Evolutionary conservation across 2,113 vertebrate species (phyloP).

Genomic region (Nesogale talazaci): DNA sequence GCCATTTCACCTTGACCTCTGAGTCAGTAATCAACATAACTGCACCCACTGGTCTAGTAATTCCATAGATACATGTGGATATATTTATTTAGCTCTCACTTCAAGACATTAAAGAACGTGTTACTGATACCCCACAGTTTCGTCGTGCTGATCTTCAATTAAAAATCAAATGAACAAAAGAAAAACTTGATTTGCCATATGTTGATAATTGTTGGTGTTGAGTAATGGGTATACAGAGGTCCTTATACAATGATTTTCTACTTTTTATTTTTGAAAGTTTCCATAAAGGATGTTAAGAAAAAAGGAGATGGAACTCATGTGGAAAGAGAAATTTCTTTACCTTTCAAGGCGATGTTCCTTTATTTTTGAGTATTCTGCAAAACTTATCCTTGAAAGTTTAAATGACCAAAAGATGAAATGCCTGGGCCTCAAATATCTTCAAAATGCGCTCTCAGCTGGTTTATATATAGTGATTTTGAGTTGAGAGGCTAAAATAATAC

Average conservation of each 20-base stretch:
- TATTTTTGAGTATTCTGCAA: not conserved
- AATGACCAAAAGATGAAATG: not conserved
- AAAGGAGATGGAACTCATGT: not conserved
- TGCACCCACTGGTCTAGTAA: too few relatives aligned
- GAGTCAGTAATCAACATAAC: too few relatives aligned
- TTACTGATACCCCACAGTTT: too few relatives aligned
- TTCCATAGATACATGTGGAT: too few relatives aligned
- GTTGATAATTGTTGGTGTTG: too few relatives aligned
- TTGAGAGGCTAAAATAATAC: not conserved
- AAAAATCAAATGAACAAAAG: too few relatives aligned
- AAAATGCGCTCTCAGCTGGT: not conserved
- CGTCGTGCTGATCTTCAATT: too few relatives aligned
- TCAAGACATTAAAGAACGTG: too few relatives aligned
- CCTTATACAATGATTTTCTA: not conserved
- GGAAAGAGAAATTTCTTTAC: not conserved
- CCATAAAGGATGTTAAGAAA: not conserved
- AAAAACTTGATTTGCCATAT: too few relatives aligned
- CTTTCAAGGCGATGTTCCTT: not conserved
- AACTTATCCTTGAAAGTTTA: not conserved
- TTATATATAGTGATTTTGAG: not conserved
- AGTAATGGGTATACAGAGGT: not conserved
- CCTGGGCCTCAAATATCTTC: not conserved
- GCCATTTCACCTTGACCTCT: too few relatives aligned
- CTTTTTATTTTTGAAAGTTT: not conserved
- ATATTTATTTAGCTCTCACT: too few relatives aligned